Conservation (phyloP, 2,113 vertebrate genomes). For the Otocyon megalotis region DNA sequence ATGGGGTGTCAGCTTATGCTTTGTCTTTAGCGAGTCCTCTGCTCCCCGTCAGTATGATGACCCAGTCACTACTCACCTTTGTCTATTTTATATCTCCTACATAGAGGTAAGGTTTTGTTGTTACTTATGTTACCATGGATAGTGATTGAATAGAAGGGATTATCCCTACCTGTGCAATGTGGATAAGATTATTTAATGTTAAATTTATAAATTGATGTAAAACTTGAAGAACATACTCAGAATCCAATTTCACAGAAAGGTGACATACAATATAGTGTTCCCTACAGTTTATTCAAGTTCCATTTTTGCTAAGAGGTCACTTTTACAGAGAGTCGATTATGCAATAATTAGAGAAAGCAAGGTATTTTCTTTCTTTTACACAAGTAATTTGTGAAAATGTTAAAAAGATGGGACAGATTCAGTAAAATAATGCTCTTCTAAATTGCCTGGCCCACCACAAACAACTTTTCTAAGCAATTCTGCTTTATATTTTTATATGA, state of each 20-base stretch:
- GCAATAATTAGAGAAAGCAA: not conserved
- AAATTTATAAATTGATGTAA: not conserved
- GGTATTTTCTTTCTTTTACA: not conserved
- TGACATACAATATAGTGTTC: not conserved
- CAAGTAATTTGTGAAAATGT: not conserved
- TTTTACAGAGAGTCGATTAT: not conserved
- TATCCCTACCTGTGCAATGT: not conserved
- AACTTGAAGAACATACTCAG: not conserved
- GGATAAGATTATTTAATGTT: not conserved
- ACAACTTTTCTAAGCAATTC: not conserved
- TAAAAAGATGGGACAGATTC: not conserved
- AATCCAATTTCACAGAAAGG: not conserved
- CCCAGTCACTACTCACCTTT: not conserved
- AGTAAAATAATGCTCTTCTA: not conserved
- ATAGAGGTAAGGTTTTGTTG: not conserved
- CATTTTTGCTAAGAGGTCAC: not conserved
- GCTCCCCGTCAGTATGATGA: no score
- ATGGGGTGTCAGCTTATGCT: no score
- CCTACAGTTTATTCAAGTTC: not conserved
- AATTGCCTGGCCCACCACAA: not conserved
- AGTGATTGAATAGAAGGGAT: not conserved
- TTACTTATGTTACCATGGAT: not conserved
- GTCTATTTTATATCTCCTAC: not conserved
- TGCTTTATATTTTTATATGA: not conserved
- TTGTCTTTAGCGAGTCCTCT: no score